Evolutionary conservation across 1,140 invertebrate species (phyloP), one percentile per base, ranked within the genome.

Genomic region (Lepidostoma basale): DNA sequence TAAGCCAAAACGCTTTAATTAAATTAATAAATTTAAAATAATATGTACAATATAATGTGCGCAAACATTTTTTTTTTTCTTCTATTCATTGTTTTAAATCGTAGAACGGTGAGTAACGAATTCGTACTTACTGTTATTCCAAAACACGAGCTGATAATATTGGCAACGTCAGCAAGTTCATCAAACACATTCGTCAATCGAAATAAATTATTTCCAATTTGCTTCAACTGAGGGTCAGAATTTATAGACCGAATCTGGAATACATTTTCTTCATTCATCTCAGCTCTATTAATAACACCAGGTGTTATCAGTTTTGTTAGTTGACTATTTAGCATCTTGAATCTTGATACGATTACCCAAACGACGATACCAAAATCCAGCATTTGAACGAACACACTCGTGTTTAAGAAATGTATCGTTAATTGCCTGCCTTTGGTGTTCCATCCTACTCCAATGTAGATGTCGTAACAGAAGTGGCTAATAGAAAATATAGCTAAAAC

Each of bases 331-430:
- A 36, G 1, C 14, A 1, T 36, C 10, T 3, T n/a, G 14, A 36
- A 36, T 36, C 5, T 9, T 36, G 33, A 36, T 36, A 36, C 54
- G 22, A 71, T 42, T 26, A 71, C 56, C 69, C 69, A 67, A 56
- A 67, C 28, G 0, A 71, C 54, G 3, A 62, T 45, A 3, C 49
- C 14, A 63, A 71, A 71, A 47, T 71, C 42, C 2, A 71, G 45
- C 10, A 63, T 9, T 40, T 63, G 63, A 10, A 42, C 5, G 6
- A 59, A 47, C 3, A 67, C 45, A 18, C 42, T 39, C 2, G 56
- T 56, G 58, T 71, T 30, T 14, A 59, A 18, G 5, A 49, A 0
- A 23, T 62, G 58, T 23, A 62, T 45, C 1, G 28, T 33, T 8
- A 67, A 16, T 20, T 36, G 16, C 3, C 40, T 28, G 12, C 22